Conservation (phyloP, 92 coral and sea anemone species). For the Phenganax subtilis region DNA sequence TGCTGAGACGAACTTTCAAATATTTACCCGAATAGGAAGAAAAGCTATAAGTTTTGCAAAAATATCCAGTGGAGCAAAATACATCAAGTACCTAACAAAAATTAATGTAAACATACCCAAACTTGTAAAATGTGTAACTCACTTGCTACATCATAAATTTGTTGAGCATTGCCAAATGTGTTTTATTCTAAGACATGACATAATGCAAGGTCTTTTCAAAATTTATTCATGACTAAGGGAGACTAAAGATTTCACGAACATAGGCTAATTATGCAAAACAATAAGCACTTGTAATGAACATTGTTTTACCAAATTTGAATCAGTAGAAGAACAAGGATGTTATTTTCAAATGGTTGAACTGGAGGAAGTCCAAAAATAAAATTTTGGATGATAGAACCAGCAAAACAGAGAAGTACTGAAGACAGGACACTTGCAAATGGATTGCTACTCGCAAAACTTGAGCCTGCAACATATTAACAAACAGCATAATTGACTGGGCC, state of each 20-base stretch:
- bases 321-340: not conserved
- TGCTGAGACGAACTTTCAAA: not conserved
- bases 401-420: slow-evolving; percentile 32
- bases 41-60: slow-evolving; percentile 27
- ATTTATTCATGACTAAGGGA: too few relatives aligned
- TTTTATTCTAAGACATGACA: too few relatives aligned
- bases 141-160: too few relatives aligned
- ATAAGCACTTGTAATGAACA: not conserved
- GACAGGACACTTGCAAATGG: slow-evolving; percentile 39
- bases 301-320: slow-evolving; percentile 11
- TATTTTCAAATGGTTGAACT: slow-evolving; percentile 20
- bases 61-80: slow-evolving; percentile 28
- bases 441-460: slow-evolving; percentile 27
- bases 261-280: too few relatives aligned
- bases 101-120: not conserved
- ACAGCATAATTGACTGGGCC: not conserved
- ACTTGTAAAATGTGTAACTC: not conserved
- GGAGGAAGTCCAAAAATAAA: slow-evolving; percentile 27
- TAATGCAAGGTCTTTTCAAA: too few relatives aligned
- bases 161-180: not conserved
- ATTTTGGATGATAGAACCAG: slow-evolving; percentile 35
- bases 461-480: slow-evolving; percentile 9
- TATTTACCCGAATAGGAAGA: slow-evolving; percentile 29
- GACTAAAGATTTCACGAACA: too few relatives aligned
- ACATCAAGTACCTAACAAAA: slow-evolving; percentile 30